phyloP scores from a whole-genome alignment of 53 echinoderm and acorn worm genomes.

The Echinometra lucunter region DNA sequence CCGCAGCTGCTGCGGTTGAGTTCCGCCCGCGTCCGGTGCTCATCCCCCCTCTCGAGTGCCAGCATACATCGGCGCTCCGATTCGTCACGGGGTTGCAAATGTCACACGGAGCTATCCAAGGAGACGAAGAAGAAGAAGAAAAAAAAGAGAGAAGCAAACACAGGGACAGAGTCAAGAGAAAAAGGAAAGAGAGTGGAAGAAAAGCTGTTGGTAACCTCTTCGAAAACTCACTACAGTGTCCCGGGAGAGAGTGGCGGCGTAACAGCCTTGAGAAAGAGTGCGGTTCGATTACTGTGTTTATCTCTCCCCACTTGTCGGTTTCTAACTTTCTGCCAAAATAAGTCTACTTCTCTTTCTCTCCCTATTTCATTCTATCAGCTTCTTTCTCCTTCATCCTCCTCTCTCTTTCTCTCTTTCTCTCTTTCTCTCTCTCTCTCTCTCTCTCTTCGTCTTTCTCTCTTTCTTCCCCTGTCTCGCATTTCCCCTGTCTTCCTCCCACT shows the following conservation, averaged over 20 bases:
- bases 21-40: conserved; percentile 64
- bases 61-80: conserved; percentile 58
- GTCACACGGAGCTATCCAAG: conserved; percentile 51
- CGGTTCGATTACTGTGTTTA: conserved; percentile 68
- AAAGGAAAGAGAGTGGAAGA: background rate
- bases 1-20: conserved; percentile 68
- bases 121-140: background rate
- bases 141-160: background rate
- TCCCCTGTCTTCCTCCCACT: background rate
- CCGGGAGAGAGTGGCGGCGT: conserved; percentile 63
- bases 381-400: background rate
- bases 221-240: conserved; percentile 24
- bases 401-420: background rate
- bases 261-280: conserved; percentile 50
- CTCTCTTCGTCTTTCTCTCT: background rate
- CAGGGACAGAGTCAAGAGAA: conserved; percentile 7
- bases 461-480: background rate
- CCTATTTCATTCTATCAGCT: background rate
- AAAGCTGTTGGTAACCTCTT: conserved; percentile 55
- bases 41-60: conserved; percentile 62
- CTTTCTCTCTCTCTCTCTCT: background rate
- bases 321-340: conserved; percentile 54
- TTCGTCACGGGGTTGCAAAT: conserved; percentile 71
- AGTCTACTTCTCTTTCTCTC: conserved; percentile 8
- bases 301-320: conserved; percentile 53